Evolutionary conservation across 37 sponge, comb jelly and placozoan genomes (phyloP).

Genomic region (Tethya wilhelma): DNA sequence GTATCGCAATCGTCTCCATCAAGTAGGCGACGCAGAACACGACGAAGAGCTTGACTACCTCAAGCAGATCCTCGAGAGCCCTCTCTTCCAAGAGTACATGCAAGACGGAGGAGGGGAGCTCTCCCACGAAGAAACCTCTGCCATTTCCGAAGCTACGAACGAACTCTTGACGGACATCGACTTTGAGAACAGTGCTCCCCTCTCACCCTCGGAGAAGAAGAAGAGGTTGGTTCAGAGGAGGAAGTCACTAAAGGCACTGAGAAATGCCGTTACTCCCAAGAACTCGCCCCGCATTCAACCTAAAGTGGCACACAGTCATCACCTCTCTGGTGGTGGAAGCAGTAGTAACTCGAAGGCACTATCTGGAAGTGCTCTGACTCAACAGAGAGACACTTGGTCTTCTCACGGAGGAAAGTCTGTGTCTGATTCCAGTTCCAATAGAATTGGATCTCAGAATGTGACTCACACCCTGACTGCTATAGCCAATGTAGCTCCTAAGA

Average conservation of each 20-base stretch:
- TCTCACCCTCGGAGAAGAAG: constrained; percentile 36
- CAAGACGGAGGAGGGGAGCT: neutral
- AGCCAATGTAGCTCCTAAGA: too few species aligned
- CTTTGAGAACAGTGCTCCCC: neutral
- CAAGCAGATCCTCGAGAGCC: constrained; percentile 65
- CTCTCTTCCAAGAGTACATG: constrained; percentile 64
- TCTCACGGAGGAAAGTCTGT: too few species aligned
- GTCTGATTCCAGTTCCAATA: too few species aligned
- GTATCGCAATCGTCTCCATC: constrained; percentile 59
- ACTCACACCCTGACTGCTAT: too few species aligned
- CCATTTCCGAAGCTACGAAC: constrained; percentile 28
- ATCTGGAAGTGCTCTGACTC: too few species aligned
- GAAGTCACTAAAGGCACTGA: constrained; percentile 49
- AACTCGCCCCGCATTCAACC: neutral
- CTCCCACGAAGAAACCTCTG: constrained; percentile 23
- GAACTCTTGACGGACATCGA: constrained; percentile 28
- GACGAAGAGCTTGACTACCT: constrained; percentile 80
- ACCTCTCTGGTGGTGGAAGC: neutral
- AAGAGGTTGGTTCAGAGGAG: constrained; percentile 11
- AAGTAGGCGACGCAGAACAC: constrained; percentile 33
- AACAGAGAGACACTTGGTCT: too few species aligned
- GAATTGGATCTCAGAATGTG: too few species aligned
- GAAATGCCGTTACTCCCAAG: constrained; percentile 46
- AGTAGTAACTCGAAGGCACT: too few species aligned
- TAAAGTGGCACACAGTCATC: neutral